Percentiles rank a stretch among this genome's conserved stretches.
Evolutionary conservation across 1,140 invertebrate genomes (phyloP).

Genomic region (Frieseomelitta varia): DNA sequence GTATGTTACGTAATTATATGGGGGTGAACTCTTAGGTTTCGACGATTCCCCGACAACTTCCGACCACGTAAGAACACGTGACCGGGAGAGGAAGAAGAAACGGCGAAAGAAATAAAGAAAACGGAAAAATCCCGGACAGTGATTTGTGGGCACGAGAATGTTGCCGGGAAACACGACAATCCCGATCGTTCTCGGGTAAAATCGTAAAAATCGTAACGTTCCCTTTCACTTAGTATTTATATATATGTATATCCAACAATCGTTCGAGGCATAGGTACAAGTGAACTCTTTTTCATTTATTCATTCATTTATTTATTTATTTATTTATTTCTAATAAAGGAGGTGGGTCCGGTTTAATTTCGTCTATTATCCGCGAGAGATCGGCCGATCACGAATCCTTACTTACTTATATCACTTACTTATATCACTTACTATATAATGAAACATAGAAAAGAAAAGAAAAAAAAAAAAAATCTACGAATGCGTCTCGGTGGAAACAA

Average conservation of each 20-base stretch:
- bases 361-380: conserved; percentile 26
- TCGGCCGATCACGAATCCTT: conserved; percentile 11
- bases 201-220: conserved; percentile 25
- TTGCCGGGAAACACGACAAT: conserved; percentile 11
- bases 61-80: not conserved
- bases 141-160: not conserved
- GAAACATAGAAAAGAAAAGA: not conserved
- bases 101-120: not conserved
- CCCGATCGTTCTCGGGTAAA: conserved; percentile 9
- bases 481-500: not conserved
- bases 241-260: conserved; percentile 43
- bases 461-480: not conserved
- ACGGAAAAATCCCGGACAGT: too few relatives aligned
- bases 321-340: conserved; percentile 1
- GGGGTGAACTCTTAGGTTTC: conserved; percentile 44
- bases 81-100: not conserved
- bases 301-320: not conserved
- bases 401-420: too few relatives aligned
- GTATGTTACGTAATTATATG: conserved; percentile 42
- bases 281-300: conserved; percentile 38
- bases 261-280: conserved; percentile 59
- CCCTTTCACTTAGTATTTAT: conserved; percentile 22
- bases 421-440: too few relatives aligned
- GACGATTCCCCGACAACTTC: conserved; percentile 19
- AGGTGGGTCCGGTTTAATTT: conserved; percentile 40